Percentiles rank a stretch among this genome's conserved stretches.
These are phyloP conservation scores for Neocrepidodera transversa DNA, from an alignment of 2,888 invertebrate species.

Conservation along the genomic window DNA sequence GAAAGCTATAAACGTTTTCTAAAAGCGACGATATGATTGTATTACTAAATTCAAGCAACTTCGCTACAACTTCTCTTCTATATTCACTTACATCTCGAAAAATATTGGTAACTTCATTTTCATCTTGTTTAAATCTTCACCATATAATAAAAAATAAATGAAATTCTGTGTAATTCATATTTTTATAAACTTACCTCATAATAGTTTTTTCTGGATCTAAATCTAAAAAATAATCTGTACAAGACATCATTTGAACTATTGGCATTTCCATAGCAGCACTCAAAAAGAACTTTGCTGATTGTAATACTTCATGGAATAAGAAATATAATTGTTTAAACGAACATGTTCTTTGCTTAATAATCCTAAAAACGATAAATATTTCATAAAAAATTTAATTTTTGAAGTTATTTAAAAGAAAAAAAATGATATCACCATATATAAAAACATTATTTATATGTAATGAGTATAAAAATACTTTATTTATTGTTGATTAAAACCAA, in stretches of 20 bases:
- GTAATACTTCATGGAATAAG: constrained; percentile 86
- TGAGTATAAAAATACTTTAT: neutral
- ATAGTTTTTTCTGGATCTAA: constrained; percentile 87
- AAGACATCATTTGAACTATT: constrained; percentile 87
- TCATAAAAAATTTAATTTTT: no score
- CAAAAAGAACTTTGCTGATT: constrained; percentile 91
- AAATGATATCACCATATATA: no score
- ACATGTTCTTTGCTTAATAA: constrained; percentile 84
- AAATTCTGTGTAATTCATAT: neutral
- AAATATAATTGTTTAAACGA: constrained; percentile 88
- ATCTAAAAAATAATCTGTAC: constrained; percentile 90
- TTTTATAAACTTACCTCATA: constrained; percentile 64
- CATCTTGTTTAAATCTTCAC: constrained; percentile 46
- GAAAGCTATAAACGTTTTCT: constrained; percentile 89
- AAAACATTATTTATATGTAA: no score
- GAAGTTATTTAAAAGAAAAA: no score
- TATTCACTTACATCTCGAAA: constrained; percentile 70
- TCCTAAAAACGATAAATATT: constrained; percentile 65
- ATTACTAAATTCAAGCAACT: constrained; percentile 79
- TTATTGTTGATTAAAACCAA: neutral
- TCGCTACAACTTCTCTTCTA: constrained; percentile 79
- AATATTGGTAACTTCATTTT: constrained; percentile 42
- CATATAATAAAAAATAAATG: neutral
- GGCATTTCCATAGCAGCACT: constrained; percentile 91
- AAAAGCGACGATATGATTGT: constrained; percentile 83